Evolutionary conservation across 2,888 invertebrate species (phyloP).

Genomic region (Phytoseiulus persimilis): DNA sequence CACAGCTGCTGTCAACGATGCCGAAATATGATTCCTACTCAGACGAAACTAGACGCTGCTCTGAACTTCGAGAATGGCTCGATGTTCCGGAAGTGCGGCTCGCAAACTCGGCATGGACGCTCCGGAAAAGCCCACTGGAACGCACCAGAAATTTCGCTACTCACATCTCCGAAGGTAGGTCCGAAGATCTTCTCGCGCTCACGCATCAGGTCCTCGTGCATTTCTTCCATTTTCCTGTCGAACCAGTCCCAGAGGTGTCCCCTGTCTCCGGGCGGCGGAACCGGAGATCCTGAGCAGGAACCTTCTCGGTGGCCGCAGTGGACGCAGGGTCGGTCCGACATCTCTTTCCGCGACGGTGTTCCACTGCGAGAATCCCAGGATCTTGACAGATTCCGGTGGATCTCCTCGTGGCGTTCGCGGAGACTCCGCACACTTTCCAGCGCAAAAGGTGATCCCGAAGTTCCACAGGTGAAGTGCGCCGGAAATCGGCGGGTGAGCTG

Average conservation of each 20-base stretch:
- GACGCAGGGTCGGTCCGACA: constrained; percentile 6
- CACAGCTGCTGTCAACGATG: not conserved
- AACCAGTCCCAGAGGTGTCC: constrained; percentile 29
- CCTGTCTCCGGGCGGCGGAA: constrained; percentile 35
- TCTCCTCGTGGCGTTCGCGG: not conserved
- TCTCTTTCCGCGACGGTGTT: not conserved
- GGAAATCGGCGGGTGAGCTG: not conserved
- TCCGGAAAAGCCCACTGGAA: not conserved
- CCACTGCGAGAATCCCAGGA: not conserved
- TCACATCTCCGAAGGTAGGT: constrained; percentile 30
- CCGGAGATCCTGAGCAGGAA: constrained; percentile 26
- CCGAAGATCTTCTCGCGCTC: constrained; percentile 38
- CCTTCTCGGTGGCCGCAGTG: constrained; percentile 32
- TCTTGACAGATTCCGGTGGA: not conserved
- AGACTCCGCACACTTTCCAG: not conserved
- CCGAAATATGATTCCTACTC: not conserved
- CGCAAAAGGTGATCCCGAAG: not conserved
- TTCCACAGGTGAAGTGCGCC: not conserved
- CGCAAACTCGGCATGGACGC: not conserved
- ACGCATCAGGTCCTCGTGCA: constrained; percentile 26
- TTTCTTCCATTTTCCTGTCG: constrained; percentile 31
- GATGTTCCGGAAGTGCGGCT: no score
- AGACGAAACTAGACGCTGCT: not conserved
- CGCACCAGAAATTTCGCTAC: not conserved
- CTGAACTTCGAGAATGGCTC: not conserved